phyloP scores from a whole-genome alignment of 2,113 vertebrate species.

The Sinocyclocheilus grahami region DNA sequence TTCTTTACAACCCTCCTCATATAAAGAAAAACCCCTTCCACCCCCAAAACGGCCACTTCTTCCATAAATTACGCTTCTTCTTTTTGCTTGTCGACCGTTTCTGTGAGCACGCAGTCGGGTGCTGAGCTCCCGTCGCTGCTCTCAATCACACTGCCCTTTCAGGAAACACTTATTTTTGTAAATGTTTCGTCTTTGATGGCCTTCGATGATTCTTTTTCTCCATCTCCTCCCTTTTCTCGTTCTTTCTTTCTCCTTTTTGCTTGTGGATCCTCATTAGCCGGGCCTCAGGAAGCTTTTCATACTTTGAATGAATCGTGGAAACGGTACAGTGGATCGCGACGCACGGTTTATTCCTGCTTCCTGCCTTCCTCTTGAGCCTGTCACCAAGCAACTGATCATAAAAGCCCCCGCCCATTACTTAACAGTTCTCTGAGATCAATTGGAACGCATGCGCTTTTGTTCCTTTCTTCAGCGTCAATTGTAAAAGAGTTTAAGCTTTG shows the following conservation, averaged over 20 bases:
- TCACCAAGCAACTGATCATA: conserved; percentile 77
- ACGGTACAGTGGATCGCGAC: conserved; percentile 66
- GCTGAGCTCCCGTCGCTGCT: conserved; percentile 63
- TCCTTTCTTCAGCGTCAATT: conserved; percentile 72
- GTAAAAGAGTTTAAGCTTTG: conserved; percentile 71
- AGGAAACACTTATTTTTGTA: conserved; percentile 70
- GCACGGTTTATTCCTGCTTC: conserved; percentile 53
- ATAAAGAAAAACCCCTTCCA: conserved; percentile 57
- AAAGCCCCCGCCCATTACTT: conserved; percentile 69
- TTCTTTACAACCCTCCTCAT: conserved; percentile 65
- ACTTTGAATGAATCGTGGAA: conserved; percentile 72
- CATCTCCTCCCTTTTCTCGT: conserved; percentile 13
- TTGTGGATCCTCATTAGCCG: conserved; percentile 72
- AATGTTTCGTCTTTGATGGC: conserved; percentile 75
- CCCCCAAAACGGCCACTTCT: conserved; percentile 56
- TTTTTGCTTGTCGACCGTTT: conserved; percentile 74
- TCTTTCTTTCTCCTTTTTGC: conserved; percentile 54
- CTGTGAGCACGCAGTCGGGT: conserved; percentile 70
- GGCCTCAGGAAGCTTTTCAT: conserved; percentile 80
- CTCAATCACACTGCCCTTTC: conserved; percentile 63
- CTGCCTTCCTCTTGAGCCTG: conserved; percentile 62
- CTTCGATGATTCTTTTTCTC: conserved; percentile 32
- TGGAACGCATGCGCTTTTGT: conserved; percentile 72
- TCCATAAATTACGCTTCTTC: conserved; percentile 76
- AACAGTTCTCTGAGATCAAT: conserved; percentile 72